phyloP scores from a whole-genome alignment of 2,888 invertebrate species.

The Mesoligia furuncula region DNA sequence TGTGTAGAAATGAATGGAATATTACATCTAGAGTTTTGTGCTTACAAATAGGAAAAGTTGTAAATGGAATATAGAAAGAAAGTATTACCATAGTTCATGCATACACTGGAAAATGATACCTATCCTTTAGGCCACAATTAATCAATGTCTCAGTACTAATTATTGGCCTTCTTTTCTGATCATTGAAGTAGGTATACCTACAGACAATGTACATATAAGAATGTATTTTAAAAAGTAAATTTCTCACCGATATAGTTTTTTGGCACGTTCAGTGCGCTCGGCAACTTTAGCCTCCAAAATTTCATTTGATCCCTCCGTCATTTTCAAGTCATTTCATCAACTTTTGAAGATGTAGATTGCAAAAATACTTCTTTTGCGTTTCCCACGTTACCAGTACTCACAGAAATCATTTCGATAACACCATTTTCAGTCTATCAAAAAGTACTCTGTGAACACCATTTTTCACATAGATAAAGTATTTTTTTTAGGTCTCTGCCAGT shows the following conservation, averaged over 20 bases:
- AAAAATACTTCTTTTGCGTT: constrained; percentile 72
- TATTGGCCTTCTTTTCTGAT: constrained; percentile 49
- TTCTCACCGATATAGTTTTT: constrained; percentile 88
- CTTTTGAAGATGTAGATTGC: constrained; percentile 83
- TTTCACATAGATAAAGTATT: constrained; percentile 62
- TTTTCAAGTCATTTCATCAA: constrained; percentile 89
- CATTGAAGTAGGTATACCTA: background rate
- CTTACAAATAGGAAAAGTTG: background rate
- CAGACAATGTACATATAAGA: background rate
- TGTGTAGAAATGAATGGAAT: background rate
- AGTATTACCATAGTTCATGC: background rate
- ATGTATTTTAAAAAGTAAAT: constrained; percentile 3
- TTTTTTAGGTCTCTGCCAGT: constrained; percentile 56
- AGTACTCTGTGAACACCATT: no score
- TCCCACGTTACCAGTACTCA: constrained; percentile 66
- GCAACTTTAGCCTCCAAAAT: constrained; percentile 85
- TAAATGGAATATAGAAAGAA: background rate
- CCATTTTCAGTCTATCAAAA: no score
- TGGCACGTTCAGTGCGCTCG: constrained; percentile 87
- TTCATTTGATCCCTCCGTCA: constrained; percentile 87
- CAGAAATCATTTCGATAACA: constrained; percentile 76
- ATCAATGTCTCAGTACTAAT: background rate
- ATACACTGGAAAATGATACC: background rate
- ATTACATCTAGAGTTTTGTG: background rate
- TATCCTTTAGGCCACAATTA: background rate